phyloP scores from a whole-genome alignment of 37 sponge, comb jelly and placozoan species.

The Hexactinellida sp. region DNA sequence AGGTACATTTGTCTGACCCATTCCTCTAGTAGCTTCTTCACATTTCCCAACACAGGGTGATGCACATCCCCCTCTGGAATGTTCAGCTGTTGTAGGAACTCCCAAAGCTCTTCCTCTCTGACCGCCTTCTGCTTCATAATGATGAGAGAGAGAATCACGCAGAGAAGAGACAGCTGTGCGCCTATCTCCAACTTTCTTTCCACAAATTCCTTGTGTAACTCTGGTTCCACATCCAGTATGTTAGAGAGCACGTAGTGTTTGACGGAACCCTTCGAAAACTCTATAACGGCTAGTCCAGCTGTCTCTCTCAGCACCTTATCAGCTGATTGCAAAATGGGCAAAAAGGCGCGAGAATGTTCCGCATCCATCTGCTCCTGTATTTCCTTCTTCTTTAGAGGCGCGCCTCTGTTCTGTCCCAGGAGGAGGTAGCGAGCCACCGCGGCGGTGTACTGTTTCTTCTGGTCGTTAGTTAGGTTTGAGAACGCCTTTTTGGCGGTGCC shows the following conservation, averaged over 20 bases:
- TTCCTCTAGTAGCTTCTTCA: not conserved
- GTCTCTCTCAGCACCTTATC: not conserved
- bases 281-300: not conserved
- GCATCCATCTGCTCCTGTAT: not conserved
- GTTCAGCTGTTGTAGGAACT: not conserved
- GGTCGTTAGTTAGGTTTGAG: not conserved
- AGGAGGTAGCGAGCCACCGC: not conserved
- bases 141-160: not conserved
- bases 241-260: not conserved
- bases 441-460: not conserved
- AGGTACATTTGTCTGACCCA: not conserved
- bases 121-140: not conserved
- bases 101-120: not conserved
- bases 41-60: not conserved
- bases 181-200: not conserved
- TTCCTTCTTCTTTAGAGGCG: not conserved
- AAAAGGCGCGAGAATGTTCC: not conserved
- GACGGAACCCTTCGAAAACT: not conserved
- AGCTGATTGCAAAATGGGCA: not conserved
- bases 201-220: not conserved
- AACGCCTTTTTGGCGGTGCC: not conserved
- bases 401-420: not conserved
- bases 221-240: not conserved
- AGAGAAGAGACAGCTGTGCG: not conserved
- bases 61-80: constrained; percentile 5